Base-by-base conservation (phyloP, 2,797 vertebrate genomes). In the Megaceryle alcyon region DNA sequence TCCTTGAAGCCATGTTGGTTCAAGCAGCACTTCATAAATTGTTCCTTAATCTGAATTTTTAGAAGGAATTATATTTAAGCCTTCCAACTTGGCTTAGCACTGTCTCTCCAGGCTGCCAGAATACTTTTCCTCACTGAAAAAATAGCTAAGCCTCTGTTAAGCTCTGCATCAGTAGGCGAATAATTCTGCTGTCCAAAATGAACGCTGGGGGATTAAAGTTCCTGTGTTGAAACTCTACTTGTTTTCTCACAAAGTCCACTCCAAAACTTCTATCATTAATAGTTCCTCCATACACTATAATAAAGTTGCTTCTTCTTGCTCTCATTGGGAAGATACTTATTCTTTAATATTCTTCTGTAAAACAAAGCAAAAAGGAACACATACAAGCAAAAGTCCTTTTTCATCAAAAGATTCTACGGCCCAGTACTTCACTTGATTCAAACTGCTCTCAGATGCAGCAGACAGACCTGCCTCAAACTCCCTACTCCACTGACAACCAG, bases 11-110 rank as follows among this genome's bases (percentile, higher is more conserved):
- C 66, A 86, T 90, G 51, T 49, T 95, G 76, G 63, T 95, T 87
- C 43, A 84, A 81, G 72, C 77, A 96, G 85, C 94, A 95, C 94
- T 95, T 94, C 92, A 96, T 95, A 97, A 97, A 96, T 95, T 94
- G 91, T 70, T 94, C 29, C 82, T 71, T 97, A 96, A 97, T 94
- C 95, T 94, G 77, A 92, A 92, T 94, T 94, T 94, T 93, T 94
- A 84, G 54, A 95, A 94, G 80, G 80, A 95, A 91, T 94, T 91
- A 79, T 31, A 94, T 84, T 83, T 94, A 94, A 94, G 77, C 70
- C 72, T 94, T 96, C 96, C 91, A 97, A 95, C 87, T 96, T 96
- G 96, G 95, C 96, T 94, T 92, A 86, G 82, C 41, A 48, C 44
- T 76, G 85, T 88, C 76, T 91, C 89, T 73, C 72, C 13, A 6